Conservation (phyloP, 2,113 vertebrate species). For the Glareola pratincola region DNA sequence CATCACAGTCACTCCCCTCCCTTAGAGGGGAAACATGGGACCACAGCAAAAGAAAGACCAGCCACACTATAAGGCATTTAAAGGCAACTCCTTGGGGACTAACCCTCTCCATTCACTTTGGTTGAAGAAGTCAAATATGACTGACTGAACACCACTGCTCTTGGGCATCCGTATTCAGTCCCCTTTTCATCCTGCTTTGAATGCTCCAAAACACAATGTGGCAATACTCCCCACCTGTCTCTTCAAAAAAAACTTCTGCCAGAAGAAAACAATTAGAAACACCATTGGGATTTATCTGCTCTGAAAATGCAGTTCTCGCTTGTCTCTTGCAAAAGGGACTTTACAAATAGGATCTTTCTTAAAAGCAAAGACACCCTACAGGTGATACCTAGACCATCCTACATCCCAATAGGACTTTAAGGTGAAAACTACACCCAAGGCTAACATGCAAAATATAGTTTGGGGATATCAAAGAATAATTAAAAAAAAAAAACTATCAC, state of each 20-base stretch:
- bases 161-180: not conserved
- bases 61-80: not conserved
- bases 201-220: fast-evolving
- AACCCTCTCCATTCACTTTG: not conserved
- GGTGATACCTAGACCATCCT: not conserved
- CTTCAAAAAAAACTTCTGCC: not conserved
- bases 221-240: not conserved
- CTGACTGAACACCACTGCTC: not conserved
- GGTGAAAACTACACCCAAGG: not conserved
- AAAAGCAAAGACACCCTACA: not conserved
- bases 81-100: not conserved
- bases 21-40: not conserved
- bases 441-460: not conserved
- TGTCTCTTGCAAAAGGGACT: not conserved
- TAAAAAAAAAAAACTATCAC: not conserved
- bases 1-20: not conserved
- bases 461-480: not conserved
- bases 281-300: not conserved
- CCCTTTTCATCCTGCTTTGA: not conserved
- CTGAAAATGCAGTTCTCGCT: not conserved
- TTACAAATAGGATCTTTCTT: not conserved
- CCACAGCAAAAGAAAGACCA: not conserved
- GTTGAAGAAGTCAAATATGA: fast-evolving
- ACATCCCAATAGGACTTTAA: not conserved
- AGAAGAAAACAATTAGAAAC: not conserved